Evolutionary conservation across 1,140 invertebrate genomes (phyloP).

Genomic region (Mizuhopecten yessoensis): DNA sequence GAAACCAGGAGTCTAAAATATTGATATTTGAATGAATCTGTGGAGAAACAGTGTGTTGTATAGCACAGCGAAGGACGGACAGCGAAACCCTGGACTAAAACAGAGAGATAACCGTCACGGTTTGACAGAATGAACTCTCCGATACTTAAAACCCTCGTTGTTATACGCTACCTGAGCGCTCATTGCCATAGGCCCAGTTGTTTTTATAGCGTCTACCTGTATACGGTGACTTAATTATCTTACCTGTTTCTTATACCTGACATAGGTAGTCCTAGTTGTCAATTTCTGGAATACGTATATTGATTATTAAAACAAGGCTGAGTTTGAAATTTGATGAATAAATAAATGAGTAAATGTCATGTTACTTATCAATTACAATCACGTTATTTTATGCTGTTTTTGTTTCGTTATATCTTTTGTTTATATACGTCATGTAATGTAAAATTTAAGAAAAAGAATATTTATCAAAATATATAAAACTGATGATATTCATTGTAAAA

Average conservation of each 20-base stretch:
- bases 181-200: slow-evolving; percentile 3
- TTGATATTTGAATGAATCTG: slow-evolving; percentile 21
- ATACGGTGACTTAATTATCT: neutral
- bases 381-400: too few species aligned
- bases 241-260: neutral
- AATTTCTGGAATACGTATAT: neutral
- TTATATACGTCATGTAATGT: too few species aligned
- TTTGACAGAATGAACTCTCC: slow-evolving; percentile 4
- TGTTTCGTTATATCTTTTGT: too few species aligned
- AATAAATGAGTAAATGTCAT: too few species aligned
- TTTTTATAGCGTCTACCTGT: slow-evolving; percentile 6
- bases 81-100: neutral
- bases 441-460: too few species aligned
- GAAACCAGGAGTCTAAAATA: slow-evolving; percentile 36
- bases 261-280: neutral
- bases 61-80: neutral
- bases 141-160: neutral
- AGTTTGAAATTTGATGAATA: too few species aligned
- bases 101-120: neutral
- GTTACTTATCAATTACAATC: too few species aligned
- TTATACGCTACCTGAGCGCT: neutral
- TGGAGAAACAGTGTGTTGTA: neutral
- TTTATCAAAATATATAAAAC: too few species aligned
- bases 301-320: neutral
- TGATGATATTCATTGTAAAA: too few species aligned